These are phyloP conservation scores for Papilio glaucus DNA, from an alignment of 1,140 invertebrate species.

Conservation along the genomic window DNA sequence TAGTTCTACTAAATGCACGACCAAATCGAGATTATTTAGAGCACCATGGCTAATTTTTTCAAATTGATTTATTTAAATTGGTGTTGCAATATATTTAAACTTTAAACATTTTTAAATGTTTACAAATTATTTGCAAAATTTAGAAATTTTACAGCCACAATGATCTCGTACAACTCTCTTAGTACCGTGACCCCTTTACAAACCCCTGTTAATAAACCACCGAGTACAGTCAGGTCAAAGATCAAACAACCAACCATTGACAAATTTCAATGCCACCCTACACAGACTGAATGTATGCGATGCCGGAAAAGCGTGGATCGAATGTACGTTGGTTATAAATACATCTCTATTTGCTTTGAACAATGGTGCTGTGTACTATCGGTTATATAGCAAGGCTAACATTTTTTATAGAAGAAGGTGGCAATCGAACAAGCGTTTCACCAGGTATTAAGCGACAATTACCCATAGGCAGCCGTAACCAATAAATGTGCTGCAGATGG, in stretches of 20 bases:
- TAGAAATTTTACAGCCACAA: background rate
- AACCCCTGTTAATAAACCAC: conserved; percentile 7
- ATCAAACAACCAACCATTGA: conserved; percentile 12
- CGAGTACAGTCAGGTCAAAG: conserved; percentile 10
- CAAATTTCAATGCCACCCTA: conserved; percentile 18
- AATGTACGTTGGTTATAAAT: background rate
- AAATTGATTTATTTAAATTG: too few relatives aligned
- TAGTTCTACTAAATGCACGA: background rate
- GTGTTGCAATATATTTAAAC: too few relatives aligned
- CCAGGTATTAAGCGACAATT: too few relatives aligned
- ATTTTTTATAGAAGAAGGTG: too few relatives aligned
- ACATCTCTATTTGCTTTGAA: conserved; percentile 2
- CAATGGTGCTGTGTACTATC: too few relatives aligned
- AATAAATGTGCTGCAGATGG: too few relatives aligned
- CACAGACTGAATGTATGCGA: background rate
- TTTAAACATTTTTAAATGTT: too few relatives aligned
- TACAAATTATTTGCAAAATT: too few relatives aligned
- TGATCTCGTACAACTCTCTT: background rate
- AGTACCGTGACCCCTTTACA: background rate
- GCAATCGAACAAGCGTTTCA: too few relatives aligned
- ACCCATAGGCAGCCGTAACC: too few relatives aligned
- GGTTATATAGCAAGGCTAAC: too few relatives aligned
- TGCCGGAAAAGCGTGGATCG: background rate
- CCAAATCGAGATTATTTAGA: background rate
- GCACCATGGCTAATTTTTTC: too few relatives aligned